phyloP scores from a whole-genome alignment of 2,888 invertebrate genomes.

The Leptinotarsa haldemani region DNA sequence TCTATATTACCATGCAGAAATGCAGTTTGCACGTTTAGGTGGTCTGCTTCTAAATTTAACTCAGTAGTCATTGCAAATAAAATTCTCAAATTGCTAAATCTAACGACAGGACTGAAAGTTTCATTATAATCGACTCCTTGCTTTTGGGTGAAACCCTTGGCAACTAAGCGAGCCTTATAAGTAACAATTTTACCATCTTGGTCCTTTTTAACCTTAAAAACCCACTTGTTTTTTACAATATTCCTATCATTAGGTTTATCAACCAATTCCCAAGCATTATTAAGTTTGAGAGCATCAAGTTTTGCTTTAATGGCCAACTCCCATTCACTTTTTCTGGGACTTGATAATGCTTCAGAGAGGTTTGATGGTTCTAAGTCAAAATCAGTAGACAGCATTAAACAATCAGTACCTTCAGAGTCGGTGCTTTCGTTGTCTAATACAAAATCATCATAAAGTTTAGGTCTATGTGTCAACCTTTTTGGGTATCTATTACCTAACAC shows the following conservation, averaged over 20 bases:
- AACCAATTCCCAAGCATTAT: constrained; percentile 17
- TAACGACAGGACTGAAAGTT: constrained; percentile 22
- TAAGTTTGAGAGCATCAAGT: too few relatives aligned
- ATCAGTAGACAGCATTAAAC: background rate
- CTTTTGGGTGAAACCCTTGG: constrained; percentile 1
- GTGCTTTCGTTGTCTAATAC: constrained; percentile 9
- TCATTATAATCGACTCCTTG: constrained; percentile 24
- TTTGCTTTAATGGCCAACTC: too few relatives aligned
- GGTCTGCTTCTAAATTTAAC: constrained; percentile 11
- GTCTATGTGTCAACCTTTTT: background rate
- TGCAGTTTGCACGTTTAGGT: constrained; percentile 19
- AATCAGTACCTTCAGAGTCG: background rate
- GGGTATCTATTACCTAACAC: constrained; percentile 6
- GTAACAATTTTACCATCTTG: too few relatives aligned
- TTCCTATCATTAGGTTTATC: constrained; percentile 15
- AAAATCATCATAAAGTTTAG: constrained; percentile 13
- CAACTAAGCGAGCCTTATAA: too few relatives aligned
- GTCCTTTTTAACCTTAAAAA: constrained; percentile 8
- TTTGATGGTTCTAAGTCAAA: constrained; percentile 7
- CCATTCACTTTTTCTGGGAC: constrained; percentile 2
- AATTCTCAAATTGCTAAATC: constrained; percentile 34
- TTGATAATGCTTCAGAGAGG: constrained; percentile 17
- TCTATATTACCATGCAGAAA: constrained; percentile 45
- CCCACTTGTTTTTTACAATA: constrained; percentile 25
- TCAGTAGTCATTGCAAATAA: constrained; percentile 43